Conservation (phyloP, 2,113 vertebrate genomes). For the Oostethus manadensis region DNA sequence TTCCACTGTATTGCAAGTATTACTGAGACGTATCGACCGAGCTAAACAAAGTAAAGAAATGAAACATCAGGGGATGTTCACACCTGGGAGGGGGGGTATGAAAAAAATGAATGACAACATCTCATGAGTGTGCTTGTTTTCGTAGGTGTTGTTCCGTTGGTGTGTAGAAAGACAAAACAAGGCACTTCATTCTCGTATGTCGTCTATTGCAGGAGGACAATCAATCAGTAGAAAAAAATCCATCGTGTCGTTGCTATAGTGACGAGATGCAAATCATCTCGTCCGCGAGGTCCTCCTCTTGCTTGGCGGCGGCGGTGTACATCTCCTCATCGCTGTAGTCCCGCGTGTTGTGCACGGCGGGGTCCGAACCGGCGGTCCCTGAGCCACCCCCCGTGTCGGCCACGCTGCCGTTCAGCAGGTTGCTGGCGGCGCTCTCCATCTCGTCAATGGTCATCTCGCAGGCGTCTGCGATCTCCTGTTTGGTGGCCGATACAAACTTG, state of each 20-base stretch:
- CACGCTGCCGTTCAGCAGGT: conserved; percentile 83
- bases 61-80: no score
- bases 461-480: conserved; percentile 91
- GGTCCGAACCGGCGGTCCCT: conserved; percentile 54
- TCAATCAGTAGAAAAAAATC: conserved; percentile 35
- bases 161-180: conserved; percentile 52
- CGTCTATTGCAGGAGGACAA: conserved; percentile 21
- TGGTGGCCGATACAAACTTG: conserved; percentile 89
- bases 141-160: neutral
- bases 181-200: conserved; percentile 62
- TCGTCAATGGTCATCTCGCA: conserved; percentile 95
- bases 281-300: conserved; percentile 91
- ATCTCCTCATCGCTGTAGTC: conserved; percentile 93
- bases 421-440: conserved; percentile 97
- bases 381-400: conserved; percentile 17
- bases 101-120: conserved; percentile 2
- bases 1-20: no score
- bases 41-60: no score
- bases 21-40: no score
- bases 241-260: conserved; percentile 78
- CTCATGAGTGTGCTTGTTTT: conserved; percentile 1
- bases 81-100: neutral
- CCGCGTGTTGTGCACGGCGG: conserved; percentile 65
- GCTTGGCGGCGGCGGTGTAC: conserved; percentile 66
- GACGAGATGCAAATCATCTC: conserved; percentile 97